Base-by-base conservation (phyloP, 2,888 invertebrate species). In the Dasypogon diadema region DNA sequence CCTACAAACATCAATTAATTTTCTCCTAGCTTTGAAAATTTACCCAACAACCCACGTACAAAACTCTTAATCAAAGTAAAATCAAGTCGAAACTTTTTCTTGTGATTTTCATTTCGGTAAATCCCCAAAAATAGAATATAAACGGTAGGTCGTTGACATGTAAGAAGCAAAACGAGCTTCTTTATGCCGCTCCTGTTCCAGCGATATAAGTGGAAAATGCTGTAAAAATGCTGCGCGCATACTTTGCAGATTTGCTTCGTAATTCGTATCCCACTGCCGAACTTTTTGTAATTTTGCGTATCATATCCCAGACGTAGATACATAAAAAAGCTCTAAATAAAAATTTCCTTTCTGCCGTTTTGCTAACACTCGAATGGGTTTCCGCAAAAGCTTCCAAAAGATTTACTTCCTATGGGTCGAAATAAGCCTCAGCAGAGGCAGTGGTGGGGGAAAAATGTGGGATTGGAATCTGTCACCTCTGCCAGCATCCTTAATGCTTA, bases 311-410 rank as follows among this genome's bases (percentile, higher is more conserved):
- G 22, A 63, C 16, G 63, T 18, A 42, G n/a, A n/a, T 12, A 14
- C 16, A 68, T 14, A 68, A 68, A 68, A 42, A 46, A 26, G 48
- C 48, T 48, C 14, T 30, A 70, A 70, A 70, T 70, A 70, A 70
- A 51, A 70, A 70, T 54, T 70, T 70, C 70, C 70, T 24, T 54
- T 70, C 54, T 54, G 54, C 70, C 54, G n/a, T 70, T 70, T 54
- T 70, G 54, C 54, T 51, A 70, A 70, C 70, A 70, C 70, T 51
- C 34, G 34, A 54, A 51, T 70, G 70, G 54, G 54, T 54, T 70
- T 70, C 70, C 70, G 70, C 22, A 70, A 70, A 70, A 70, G 70
- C 70, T 54, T 70, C 54, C 18, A 22, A 51, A 70, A 70, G 37
- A 70, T 51, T 51, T 34, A 70, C 54, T 70, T 70, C 70, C 54